phyloP scores from a whole-genome alignment of 1,140 invertebrate genomes.

The Sinella curviseta region DNA sequence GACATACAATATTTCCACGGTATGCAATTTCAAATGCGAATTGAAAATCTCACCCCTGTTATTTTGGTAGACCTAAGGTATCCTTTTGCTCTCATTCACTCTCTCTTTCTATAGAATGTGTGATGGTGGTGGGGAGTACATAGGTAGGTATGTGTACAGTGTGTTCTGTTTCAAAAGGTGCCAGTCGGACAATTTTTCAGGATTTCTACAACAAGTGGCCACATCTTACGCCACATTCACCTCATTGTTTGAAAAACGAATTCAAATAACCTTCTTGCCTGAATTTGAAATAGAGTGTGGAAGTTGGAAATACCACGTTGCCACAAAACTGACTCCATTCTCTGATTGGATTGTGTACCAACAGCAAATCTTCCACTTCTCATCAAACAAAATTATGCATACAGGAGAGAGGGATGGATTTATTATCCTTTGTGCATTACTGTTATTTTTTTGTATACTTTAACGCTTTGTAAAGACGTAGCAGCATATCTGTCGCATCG shows the following conservation, averaged over 20 bases:
- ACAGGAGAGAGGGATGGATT: too few species aligned
- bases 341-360: background rate
- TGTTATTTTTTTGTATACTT: too few species aligned
- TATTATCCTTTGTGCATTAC: too few species aligned
- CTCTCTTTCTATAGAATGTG: background rate
- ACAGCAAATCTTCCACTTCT: background rate
- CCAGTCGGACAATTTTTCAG: background rate
- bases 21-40: background rate
- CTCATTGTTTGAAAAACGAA: slow-evolving; percentile 3
- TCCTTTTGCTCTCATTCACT: background rate
- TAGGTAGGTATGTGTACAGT: background rate
- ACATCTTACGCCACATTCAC: background rate
- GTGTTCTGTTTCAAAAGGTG: background rate
- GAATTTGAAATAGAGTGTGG: slow-evolving; percentile 14
- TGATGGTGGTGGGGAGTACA: background rate
- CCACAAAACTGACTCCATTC: slow-evolving; percentile 25
- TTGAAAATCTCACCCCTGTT: background rate
- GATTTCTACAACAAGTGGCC: background rate
- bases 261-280: background rate
- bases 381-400: too few species aligned
- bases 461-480: too few species aligned
- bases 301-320: slow-evolving; percentile 22
- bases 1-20: background rate
- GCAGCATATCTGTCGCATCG: too few species aligned
- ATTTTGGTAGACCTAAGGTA: background rate